Percentiles rank a stretch among this genome's conserved stretches.
phyloP scores from a whole-genome alignment of 2,888 invertebrate genomes.

The Tetropium fuscum region DNA sequence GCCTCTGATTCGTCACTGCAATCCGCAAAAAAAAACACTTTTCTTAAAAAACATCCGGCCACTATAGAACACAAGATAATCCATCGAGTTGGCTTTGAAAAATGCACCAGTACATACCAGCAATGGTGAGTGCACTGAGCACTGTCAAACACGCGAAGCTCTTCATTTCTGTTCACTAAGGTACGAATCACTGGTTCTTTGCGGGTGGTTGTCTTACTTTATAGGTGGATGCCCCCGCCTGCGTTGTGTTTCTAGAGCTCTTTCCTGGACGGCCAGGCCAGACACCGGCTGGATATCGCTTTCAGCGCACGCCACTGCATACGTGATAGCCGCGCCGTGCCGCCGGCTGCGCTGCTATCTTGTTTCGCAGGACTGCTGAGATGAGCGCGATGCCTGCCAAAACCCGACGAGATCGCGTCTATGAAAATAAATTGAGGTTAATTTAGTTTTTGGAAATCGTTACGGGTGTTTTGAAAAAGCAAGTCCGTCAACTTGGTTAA shows the following conservation, averaged over 20 bases:
- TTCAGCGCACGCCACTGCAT: conserved; percentile 23
- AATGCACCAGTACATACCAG: conserved; percentile 62
- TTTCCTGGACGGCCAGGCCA: conserved; percentile 2
- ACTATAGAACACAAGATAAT: conserved; percentile 21
- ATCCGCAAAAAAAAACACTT: conserved; percentile 5
- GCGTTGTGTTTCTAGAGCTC: background rate
- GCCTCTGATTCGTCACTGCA: background rate
- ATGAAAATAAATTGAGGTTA: too few relatives aligned
- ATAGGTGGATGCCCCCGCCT: conserved; percentile 54
- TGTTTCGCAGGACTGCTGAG: background rate
- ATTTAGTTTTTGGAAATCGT: too few relatives aligned
- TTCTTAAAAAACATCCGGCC: background rate
- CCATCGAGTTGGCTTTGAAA: conserved; percentile 20
- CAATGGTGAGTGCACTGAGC: conserved; percentile 63
- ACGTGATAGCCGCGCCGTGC: conserved; percentile 1
- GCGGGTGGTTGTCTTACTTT: conserved; percentile 58
- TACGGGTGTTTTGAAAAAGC: too few relatives aligned
- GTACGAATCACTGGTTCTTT: conserved; percentile 56
- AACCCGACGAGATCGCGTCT: too few relatives aligned
- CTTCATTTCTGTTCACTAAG: conserved; percentile 59
- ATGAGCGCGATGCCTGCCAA: background rate
- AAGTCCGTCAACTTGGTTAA: too few relatives aligned
- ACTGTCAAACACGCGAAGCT: conserved; percentile 64
- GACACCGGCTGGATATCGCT: conserved; percentile 10
- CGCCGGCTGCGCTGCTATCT: too few relatives aligned